These are phyloP conservation scores for Ovibos moschatus DNA, from an alignment of 2,113 vertebrate genomes.

Conservation along the genomic window DNA sequence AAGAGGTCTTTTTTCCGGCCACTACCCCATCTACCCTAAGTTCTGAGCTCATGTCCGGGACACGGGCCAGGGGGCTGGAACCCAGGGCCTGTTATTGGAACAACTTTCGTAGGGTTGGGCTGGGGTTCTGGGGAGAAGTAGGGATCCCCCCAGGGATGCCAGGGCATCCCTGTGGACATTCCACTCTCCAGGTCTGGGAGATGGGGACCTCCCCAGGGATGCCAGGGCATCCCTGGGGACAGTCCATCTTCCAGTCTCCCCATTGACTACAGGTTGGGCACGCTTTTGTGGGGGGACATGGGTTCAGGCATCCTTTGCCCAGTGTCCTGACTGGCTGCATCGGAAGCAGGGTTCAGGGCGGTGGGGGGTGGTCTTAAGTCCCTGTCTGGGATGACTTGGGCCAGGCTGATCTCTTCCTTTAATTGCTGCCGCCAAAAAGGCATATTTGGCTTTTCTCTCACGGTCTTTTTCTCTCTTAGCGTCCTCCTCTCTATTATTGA, in stretches of 20 bases:
- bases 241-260: background rate
- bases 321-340: background rate
- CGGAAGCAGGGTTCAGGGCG: rapidly evolving
- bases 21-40: background rate
- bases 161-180: background rate
- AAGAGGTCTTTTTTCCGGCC: background rate
- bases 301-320: background rate
- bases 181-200: background rate
- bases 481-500: background rate
- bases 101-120: background rate
- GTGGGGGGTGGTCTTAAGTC: background rate
- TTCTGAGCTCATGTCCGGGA: rapidly evolving
- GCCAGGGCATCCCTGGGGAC: background rate
- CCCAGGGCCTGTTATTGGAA: background rate
- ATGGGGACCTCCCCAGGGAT: background rate
- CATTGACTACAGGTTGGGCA: background rate
- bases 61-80: rapidly evolving
- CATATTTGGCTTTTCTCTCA: background rate
- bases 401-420: background rate
- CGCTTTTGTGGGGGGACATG: background rate
- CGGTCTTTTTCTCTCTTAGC: background rate
- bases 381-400: background rate
- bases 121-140: background rate
- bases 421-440: background rate
- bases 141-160: background rate